Evolutionary conservation across 2,888 invertebrate genomes (phyloP).

Genomic region (Mantis religiosa): DNA sequence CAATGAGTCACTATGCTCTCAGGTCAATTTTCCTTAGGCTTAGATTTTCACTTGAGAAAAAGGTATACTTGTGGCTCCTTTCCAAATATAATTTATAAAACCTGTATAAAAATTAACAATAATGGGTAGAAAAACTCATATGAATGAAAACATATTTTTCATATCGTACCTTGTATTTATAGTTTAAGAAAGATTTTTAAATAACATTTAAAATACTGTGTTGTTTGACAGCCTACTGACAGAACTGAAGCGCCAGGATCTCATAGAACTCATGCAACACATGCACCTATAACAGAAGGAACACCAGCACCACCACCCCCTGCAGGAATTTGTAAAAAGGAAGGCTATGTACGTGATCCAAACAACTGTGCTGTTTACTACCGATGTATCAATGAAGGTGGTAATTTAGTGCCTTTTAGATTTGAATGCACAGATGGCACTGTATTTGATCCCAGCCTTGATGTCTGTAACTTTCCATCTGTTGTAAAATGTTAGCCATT

Average conservation of each 20-base stretch:
- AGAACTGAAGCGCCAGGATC: neutral
- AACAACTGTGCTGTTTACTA: constrained; percentile 46
- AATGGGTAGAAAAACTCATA: too few relatives aligned
- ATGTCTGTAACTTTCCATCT: constrained; percentile 45
- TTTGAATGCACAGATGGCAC: constrained; percentile 43
- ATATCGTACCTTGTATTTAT: too few relatives aligned
- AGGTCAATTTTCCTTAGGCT: too few relatives aligned
- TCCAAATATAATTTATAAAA: too few relatives aligned
- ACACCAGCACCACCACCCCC: neutral
- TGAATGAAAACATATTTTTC: too few relatives aligned
- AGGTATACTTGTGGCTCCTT: too few relatives aligned
- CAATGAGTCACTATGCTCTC: too few relatives aligned
- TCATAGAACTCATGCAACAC: neutral
- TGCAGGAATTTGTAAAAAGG: constrained; percentile 39
- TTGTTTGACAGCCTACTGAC: neutral
- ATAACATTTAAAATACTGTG: too few relatives aligned
- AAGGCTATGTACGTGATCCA: constrained; percentile 47
- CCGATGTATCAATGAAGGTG: constrained; percentile 41
- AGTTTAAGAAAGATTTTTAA: too few relatives aligned
- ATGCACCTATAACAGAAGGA: neutral
- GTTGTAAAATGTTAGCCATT: constrained; percentile 34
- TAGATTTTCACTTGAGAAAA: too few relatives aligned
- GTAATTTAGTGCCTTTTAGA: constrained; percentile 34
- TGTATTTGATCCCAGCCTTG: constrained; percentile 42
- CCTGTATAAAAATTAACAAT: too few relatives aligned